phyloP scores from a whole-genome alignment of 2,797 vertebrate genomes.

The Vireo griseus region DNA sequence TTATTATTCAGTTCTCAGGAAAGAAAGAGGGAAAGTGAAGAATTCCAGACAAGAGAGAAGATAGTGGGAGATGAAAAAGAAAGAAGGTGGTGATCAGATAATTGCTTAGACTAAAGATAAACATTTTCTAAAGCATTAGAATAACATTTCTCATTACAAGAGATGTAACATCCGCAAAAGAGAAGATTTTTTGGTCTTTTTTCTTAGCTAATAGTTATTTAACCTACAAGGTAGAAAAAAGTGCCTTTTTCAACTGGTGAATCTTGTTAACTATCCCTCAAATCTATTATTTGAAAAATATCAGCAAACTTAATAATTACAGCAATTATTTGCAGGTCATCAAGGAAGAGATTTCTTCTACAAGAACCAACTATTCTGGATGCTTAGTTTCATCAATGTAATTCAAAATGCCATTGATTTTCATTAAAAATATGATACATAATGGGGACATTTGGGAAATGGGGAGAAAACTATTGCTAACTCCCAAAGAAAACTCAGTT shows the following conservation, averaged over 20 bases:
- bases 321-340: neutral
- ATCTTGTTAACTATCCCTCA: neutral
- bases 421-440: neutral
- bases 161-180: neutral
- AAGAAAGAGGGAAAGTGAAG: neutral
- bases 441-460: neutral
- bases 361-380: neutral
- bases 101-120: constrained; percentile 11
- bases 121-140: neutral
- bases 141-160: neutral
- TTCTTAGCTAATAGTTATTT: neutral
- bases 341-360: neutral
- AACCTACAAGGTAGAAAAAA: neutral
- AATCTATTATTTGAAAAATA: neutral
- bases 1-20: neutral
- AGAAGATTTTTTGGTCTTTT: neutral
- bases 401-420: neutral
- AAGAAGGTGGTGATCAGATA: neutral
- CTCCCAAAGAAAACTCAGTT: neutral
- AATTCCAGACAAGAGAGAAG: neutral
- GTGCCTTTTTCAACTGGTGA: neutral
- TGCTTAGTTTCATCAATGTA: neutral
- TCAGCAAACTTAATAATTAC: neutral
- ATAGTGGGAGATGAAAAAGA: neutral
- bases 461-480: neutral